phyloP scores from a whole-genome alignment of 2,888 invertebrate species.

The Spisula solida region DNA sequence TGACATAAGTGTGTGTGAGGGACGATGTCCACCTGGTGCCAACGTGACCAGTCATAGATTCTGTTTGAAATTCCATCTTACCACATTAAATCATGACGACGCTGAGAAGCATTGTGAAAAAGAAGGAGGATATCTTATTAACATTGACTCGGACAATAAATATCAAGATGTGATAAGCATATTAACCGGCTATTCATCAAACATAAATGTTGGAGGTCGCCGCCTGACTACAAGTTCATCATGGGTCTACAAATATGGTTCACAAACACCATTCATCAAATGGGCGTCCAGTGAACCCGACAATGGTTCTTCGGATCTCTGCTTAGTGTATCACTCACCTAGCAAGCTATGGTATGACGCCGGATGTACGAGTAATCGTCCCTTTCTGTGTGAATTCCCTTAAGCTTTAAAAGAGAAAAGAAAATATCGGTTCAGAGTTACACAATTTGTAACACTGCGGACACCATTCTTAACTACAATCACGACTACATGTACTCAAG shows the following conservation, averaged over 20 bases:
- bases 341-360: neutral
- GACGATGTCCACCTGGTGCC: too few relatives aligned
- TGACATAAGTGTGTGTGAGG: too few relatives aligned
- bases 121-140: conserved; percentile 12
- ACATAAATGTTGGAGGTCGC: neutral
- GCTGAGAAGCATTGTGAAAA: conserved; percentile 7
- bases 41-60: too few relatives aligned
- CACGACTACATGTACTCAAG: too few relatives aligned
- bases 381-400: conserved; percentile 12
- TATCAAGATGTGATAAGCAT: too few relatives aligned
- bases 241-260: too few relatives aligned
- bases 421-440: too few relatives aligned
- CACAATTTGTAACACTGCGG: too few relatives aligned
- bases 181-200: neutral
- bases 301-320: neutral
- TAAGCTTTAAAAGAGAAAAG: too few relatives aligned
- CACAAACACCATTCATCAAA: neutral
- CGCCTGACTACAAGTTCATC: conserved; percentile 4
- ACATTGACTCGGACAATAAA: too few relatives aligned
- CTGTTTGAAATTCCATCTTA: too few relatives aligned
- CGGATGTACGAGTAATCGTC: neutral
- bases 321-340: neutral
- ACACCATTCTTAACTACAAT: too few relatives aligned
- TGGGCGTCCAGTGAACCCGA: conserved; percentile 15
- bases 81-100: neutral